Evolutionary conservation across 2,113 vertebrate genomes (phyloP).

Genomic region (Chamaetylas fuelleborni): DNA sequence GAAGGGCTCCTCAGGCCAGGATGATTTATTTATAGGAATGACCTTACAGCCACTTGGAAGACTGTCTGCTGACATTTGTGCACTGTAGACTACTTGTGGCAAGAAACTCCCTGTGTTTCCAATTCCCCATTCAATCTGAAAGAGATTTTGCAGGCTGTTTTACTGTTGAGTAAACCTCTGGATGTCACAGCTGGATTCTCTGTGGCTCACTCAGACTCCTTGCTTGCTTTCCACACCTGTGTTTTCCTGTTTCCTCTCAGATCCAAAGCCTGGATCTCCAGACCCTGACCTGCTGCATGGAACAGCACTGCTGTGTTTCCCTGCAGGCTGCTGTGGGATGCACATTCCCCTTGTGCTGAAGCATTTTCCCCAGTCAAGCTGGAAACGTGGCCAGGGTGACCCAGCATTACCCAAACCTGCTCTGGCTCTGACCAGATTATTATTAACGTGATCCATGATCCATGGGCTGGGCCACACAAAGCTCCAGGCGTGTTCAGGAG

Average conservation of each 20-base stretch:
- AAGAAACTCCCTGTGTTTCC: not conserved
- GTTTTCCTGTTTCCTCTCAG: not conserved
- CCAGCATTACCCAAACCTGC: not conserved
- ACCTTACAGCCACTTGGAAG: slow-evolving; percentile 32
- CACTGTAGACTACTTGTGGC: not conserved
- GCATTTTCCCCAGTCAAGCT: not conserved
- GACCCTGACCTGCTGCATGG: rapidly evolving
- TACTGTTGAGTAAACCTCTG: not conserved
- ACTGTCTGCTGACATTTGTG: slow-evolving; percentile 28
- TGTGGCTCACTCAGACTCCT: rapidly evolving
- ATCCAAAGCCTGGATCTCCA: not conserved
- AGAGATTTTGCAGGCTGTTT: not conserved
- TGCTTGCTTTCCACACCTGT: not conserved
- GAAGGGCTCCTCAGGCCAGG: not conserved
- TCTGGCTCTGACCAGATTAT: not conserved
- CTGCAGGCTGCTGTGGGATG: not conserved
- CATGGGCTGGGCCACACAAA: not conserved
- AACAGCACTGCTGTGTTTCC: not conserved
- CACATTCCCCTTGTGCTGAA: not conserved
- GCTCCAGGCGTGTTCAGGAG: not conserved
- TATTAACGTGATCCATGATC: not conserved
- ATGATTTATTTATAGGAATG: slow-evolving; percentile 60
- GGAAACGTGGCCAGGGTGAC: not conserved
- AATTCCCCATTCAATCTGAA: not conserved
- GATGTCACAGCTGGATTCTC: not conserved